Percentiles rank a stretch among this genome's conserved stretches.
These are phyloP conservation scores for Epirrita christyi DNA, from an alignment of 2,888 invertebrate genomes.

Conservation along the genomic window DNA sequence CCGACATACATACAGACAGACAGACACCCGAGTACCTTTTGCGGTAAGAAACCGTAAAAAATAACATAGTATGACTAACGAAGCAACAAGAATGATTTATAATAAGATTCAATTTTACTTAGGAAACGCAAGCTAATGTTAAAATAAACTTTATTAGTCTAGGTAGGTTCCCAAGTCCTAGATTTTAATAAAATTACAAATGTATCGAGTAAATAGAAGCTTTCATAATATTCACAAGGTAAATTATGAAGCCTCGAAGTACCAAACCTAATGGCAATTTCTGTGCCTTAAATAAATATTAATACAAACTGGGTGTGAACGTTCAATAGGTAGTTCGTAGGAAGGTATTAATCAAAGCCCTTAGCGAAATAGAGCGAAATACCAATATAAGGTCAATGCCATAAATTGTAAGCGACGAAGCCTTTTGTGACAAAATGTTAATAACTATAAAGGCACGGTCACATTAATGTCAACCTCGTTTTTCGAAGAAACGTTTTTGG, in stretches of 20 bases:
- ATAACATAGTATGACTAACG: too few species aligned
- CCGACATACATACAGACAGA: too few species aligned
- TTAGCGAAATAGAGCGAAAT: slow-evolving; percentile 12
- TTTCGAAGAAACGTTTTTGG: too few species aligned
- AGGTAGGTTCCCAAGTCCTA: too few species aligned
- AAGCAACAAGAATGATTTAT: too few species aligned
- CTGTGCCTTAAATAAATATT: slow-evolving; percentile 4
- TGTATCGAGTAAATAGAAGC: too few species aligned
- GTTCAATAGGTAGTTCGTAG: neutral
- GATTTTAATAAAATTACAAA: too few species aligned
- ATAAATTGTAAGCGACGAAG: slow-evolving; percentile 12
- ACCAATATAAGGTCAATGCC: slow-evolving; percentile 23
- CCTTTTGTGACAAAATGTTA: slow-evolving; percentile 39
- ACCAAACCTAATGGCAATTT: neutral
- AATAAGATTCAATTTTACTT: too few species aligned
- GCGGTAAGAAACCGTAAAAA: too few species aligned
- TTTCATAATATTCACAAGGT: neutral
- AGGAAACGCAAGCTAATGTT: too few species aligned
- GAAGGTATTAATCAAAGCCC: slow-evolving; percentile 6
- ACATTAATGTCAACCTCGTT: neutral
- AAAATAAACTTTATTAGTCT: too few species aligned
- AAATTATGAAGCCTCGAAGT: neutral
- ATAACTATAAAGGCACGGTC: slow-evolving; percentile 19
- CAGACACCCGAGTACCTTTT: too few species aligned
- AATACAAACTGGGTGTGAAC: neutral